Evolutionary conservation across 2,888 invertebrate genomes (phyloP).

Genomic region (Xestia c-nigrum): DNA sequence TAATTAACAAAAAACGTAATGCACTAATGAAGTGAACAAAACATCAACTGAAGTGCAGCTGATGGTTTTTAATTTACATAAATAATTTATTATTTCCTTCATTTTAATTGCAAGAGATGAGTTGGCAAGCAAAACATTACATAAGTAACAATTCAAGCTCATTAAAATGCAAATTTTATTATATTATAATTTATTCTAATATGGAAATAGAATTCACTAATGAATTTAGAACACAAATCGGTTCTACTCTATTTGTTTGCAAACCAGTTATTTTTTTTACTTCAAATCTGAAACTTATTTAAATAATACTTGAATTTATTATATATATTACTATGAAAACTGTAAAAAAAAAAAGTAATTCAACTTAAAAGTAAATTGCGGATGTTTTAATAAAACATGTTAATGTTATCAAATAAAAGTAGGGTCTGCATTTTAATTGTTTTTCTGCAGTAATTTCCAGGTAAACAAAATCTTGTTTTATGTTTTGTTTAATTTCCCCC

Average conservation of each 20-base stretch:
- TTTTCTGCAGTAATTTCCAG: slow-evolving; percentile 7
- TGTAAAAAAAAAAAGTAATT: background rate
- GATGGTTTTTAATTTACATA: slow-evolving; percentile 19
- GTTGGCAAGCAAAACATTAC: slow-evolving; percentile 43
- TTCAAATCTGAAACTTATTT: background rate
- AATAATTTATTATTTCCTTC: slow-evolving; percentile 31
- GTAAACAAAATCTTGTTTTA: slow-evolving; percentile 10
- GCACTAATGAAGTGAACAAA: slow-evolving; percentile 2
- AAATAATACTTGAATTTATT: slow-evolving; percentile 55
- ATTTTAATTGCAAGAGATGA: slow-evolving; percentile 26
- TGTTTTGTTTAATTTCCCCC: slow-evolving; percentile 16
- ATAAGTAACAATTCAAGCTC: slow-evolving; percentile 24
- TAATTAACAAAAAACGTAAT: background rate
- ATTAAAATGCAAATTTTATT: slow-evolving; percentile 56
- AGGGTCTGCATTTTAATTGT: background rate
- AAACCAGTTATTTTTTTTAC: slow-evolving; percentile 61
- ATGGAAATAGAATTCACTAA: background rate
- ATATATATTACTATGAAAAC: background rate
- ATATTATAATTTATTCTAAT: slow-evolving; percentile 22
- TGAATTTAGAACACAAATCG: slow-evolving; percentile 47
- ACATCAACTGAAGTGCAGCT: slow-evolving; percentile 7
- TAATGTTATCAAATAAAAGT: background rate
- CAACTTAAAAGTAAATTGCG: background rate
- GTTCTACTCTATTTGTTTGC: slow-evolving; percentile 37
- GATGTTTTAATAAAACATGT: background rate